phyloP scores from a whole-genome alignment of 2,113 vertebrate species.

The Pelecanoides urinatrix region DNA sequence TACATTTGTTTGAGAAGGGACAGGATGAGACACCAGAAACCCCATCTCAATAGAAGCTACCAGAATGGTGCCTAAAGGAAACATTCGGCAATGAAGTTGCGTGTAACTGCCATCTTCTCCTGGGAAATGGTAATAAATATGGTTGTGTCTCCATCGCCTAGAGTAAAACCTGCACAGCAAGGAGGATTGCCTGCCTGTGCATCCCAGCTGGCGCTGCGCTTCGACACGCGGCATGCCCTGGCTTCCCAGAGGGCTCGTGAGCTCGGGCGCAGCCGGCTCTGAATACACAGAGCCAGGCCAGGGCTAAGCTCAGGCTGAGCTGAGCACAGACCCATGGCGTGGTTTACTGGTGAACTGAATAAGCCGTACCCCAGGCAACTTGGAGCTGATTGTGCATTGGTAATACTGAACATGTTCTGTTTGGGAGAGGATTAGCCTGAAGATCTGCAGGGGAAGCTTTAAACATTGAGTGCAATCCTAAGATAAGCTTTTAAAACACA shows the following conservation, averaged over 20 bases:
- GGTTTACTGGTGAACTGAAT: fast-evolving
- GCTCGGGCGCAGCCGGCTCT: background rate
- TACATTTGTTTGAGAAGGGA: background rate
- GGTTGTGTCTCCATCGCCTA: fast-evolving
- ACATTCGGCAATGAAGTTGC: background rate
- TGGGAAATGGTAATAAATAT: background rate
- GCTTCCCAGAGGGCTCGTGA: background rate
- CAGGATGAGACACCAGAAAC: background rate
- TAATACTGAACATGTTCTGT: background rate
- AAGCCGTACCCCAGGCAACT: background rate
- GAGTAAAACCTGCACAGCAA: background rate
- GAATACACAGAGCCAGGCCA: background rate
- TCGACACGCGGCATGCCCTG: fast-evolving
- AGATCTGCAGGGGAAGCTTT: background rate
- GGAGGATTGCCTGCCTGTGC: background rate
- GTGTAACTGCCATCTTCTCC: background rate
- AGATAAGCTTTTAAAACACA: background rate
- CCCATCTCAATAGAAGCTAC: background rate
- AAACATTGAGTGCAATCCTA: background rate
- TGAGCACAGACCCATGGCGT: fast-evolving
- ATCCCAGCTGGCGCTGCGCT: background rate
- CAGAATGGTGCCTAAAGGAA: background rate
- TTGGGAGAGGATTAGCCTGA: background rate
- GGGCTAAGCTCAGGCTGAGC: background rate
- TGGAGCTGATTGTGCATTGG: background rate